These are phyloP conservation scores for Tragelaphus scriptus DNA, from an alignment of 2,113 vertebrate species.

Conservation along the genomic window DNA sequence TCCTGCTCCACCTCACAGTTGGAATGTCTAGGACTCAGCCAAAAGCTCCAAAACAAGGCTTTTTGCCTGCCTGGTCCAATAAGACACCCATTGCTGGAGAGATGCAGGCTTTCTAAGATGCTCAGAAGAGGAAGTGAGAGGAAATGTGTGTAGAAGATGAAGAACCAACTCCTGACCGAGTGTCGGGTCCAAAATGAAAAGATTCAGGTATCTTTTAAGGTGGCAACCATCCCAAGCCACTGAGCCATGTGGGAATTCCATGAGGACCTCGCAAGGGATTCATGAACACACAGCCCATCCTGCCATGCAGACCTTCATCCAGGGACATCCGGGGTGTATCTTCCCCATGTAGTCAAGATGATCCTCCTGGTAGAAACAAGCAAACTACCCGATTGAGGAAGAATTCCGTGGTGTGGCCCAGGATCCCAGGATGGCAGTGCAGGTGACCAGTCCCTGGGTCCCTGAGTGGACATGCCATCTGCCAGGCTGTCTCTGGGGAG, in stretches of 20 bases:
- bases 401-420: background rate
- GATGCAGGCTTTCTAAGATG: background rate
- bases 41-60: background rate
- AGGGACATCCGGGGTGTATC: background rate
- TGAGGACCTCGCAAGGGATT: background rate
- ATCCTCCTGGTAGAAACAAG: background rate
- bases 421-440: background rate
- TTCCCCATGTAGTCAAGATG: background rate
- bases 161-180: background rate
- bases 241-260: background rate
- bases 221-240: background rate
- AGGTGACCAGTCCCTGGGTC: too few species aligned
- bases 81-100: background rate
- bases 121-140: background rate
- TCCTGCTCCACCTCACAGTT: background rate
- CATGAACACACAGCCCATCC: background rate
- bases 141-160: background rate
- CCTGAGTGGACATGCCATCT: background rate
- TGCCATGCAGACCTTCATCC: background rate
- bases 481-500: background rate
- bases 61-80: background rate
- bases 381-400: background rate
- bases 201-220: background rate
- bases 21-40: background rate
- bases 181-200: background rate